These are phyloP conservation scores for Zosterops lateralis DNA, from an alignment of 2,113 vertebrate species.

Conservation along the genomic window DNA sequence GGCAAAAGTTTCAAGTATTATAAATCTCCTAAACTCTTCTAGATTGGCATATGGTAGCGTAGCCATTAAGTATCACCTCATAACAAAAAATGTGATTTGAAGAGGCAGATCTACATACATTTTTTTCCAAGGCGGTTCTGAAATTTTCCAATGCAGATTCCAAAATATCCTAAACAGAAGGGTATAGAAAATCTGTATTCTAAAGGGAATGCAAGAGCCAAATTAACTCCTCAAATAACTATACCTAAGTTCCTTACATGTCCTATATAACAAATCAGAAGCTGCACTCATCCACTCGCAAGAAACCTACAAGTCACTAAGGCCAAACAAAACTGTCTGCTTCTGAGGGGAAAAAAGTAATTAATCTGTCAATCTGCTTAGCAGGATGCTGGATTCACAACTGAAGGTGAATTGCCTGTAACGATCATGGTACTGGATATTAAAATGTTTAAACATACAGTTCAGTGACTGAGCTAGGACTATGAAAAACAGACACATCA, in stretches of 20 bases:
- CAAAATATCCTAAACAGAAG: slow-evolving; percentile 69
- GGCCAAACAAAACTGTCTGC: slow-evolving; percentile 36
- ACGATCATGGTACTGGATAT: slow-evolving; percentile 26
- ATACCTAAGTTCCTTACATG: slow-evolving; percentile 1
- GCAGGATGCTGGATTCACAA: slow-evolving; percentile 42
- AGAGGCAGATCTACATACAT: slow-evolving; percentile 67
- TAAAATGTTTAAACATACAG: slow-evolving; percentile 43
- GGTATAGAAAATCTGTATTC: slow-evolving; percentile 63
- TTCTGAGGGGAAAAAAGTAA: slow-evolving; percentile 53
- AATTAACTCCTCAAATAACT: slow-evolving; percentile 54
- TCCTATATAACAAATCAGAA: slow-evolving; percentile 41
- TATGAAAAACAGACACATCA: slow-evolving; percentile 30
- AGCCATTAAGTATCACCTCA: slow-evolving; percentile 69
- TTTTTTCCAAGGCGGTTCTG: slow-evolving; percentile 65
- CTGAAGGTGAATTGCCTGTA: slow-evolving; percentile 40
- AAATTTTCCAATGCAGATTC: slow-evolving; percentile 72
- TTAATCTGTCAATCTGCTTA: slow-evolving; percentile 60
- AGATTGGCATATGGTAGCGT: slow-evolving; percentile 72
- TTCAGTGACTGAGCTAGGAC: slow-evolving; percentile 12
- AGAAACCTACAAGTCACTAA: slow-evolving; percentile 43
- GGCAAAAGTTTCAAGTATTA: slow-evolving; percentile 83
- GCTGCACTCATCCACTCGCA: slow-evolving; percentile 15
- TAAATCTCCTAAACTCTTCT: slow-evolving; percentile 81
- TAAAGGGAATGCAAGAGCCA: slow-evolving; percentile 57
- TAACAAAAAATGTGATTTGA: slow-evolving; percentile 63